A percentile compares a stretch with the other conserved stretches of the same genome.
Conservation (phyloP, 2,797 vertebrate species). For the Aselliscus stoliczkanus region DNA sequence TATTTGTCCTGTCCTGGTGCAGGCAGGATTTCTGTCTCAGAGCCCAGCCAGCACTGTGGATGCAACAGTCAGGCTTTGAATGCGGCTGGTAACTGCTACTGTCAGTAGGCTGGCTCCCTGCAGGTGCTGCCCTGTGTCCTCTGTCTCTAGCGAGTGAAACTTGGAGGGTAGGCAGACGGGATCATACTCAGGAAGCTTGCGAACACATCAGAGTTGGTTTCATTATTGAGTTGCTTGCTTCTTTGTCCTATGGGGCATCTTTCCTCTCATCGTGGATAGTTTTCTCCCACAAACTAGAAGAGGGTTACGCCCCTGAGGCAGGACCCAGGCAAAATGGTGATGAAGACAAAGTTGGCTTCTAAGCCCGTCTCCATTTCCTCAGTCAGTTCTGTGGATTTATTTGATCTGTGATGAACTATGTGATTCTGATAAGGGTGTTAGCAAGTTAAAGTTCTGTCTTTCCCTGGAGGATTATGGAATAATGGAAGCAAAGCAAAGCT, state of each 20-base stretch:
- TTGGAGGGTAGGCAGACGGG: background rate
- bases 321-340: background rate
- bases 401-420: background rate
- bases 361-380: background rate
- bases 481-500: background rate
- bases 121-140: slow-evolving; percentile 17
- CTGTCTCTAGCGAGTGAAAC: background rate
- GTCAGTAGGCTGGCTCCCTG: background rate
- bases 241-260: background rate
- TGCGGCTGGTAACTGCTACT: background rate
- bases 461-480: background rate
- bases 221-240: background rate
- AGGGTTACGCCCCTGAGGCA: background rate
- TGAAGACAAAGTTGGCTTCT: background rate
- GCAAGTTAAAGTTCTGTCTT: background rate
- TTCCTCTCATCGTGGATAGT: background rate
- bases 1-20: background rate
- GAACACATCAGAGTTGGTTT: background rate
- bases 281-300: background rate
- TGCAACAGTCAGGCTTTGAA: slow-evolving; percentile 36
- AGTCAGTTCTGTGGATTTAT: background rate
- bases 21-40: background rate
- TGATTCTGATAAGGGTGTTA: background rate
- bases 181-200: background rate
- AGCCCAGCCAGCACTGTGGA: background rate